phyloP scores from a whole-genome alignment of 2,797 vertebrate species.

The Clarias pachynema region DNA sequence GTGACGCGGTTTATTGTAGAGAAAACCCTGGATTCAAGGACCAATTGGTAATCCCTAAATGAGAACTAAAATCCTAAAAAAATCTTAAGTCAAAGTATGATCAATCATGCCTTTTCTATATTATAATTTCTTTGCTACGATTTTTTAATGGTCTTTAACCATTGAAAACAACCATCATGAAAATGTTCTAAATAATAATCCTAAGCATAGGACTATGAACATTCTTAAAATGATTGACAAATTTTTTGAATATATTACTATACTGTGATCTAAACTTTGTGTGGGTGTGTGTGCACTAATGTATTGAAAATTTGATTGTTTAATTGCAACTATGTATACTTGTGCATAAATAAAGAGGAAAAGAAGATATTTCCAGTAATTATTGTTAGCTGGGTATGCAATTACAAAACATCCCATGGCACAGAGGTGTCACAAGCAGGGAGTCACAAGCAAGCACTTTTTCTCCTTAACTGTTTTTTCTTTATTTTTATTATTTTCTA shows the following conservation, averaged over 20 bases:
- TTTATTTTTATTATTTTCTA: too few relatives aligned
- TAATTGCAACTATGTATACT: constrained; percentile 39
- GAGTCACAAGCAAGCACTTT: too few relatives aligned
- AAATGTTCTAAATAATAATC: constrained; percentile 7
- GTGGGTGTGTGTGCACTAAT: constrained; percentile 25
- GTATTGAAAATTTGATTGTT: constrained; percentile 35
- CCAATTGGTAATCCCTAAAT: constrained; percentile 6
- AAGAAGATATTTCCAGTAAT: constrained; percentile 6
- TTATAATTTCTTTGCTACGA: constrained; percentile 26
- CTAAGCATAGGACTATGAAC: constrained; percentile 1
- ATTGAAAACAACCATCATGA: background rate
- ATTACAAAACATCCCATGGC: background rate
- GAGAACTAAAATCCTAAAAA: background rate
- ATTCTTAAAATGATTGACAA: constrained; percentile 17
- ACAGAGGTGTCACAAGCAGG: background rate
- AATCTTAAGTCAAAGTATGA: constrained; percentile 1
- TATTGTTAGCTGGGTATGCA: background rate
- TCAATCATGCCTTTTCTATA: constrained; percentile 37
- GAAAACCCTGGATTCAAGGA: background rate
- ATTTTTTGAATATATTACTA: constrained; percentile 25
- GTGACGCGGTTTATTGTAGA: constrained; percentile 21
- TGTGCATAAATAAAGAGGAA: constrained; percentile 45
- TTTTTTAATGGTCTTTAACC: constrained; percentile 19
- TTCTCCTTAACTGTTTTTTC: too few relatives aligned
- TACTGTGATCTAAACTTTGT: constrained; percentile 34